Conservation (phyloP, 2,113 vertebrate genomes). For the Cinclus mexicanus region DNA sequence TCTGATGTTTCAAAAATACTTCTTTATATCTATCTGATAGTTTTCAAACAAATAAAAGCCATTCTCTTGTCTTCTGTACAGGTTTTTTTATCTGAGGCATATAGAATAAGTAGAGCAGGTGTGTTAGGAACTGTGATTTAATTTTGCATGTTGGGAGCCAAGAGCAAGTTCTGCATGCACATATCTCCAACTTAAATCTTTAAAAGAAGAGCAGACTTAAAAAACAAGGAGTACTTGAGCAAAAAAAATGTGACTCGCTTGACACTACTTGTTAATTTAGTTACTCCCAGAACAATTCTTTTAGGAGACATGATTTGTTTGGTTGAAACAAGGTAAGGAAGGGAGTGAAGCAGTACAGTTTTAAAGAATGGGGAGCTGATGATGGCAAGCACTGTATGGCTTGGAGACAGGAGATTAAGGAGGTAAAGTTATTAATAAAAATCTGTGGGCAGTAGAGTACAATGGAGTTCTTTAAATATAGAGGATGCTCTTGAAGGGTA, state of each 20-base stretch:
- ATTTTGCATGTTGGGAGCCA: not conserved
- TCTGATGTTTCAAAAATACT: not conserved
- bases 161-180: not conserved
- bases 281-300: not conserved
- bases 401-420: not conserved
- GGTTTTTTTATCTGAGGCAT: not conserved
- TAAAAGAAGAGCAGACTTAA: not conserved
- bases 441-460: conserved; percentile 19
- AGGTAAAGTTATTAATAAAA: conserved; percentile 59
- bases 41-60: not conserved
- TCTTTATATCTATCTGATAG: not conserved
- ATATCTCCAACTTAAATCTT: not conserved
- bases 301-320: not conserved
- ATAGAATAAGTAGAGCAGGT: not conserved
- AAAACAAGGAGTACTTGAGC: not conserved
- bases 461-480: conserved; percentile 26
- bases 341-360: not conserved
- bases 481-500: conserved; percentile 31
- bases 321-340: not conserved
- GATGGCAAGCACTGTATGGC: not conserved
- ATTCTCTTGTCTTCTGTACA: not conserved
- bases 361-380: not conserved
- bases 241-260: not conserved
- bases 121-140: not conserved
- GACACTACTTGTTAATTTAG: not conserved